Evolutionary conservation across 2,797 vertebrate genomes (phyloP), one percentile per base, ranked within the genome.

Genomic region (Typhlichthys eigenmanni): DNA sequence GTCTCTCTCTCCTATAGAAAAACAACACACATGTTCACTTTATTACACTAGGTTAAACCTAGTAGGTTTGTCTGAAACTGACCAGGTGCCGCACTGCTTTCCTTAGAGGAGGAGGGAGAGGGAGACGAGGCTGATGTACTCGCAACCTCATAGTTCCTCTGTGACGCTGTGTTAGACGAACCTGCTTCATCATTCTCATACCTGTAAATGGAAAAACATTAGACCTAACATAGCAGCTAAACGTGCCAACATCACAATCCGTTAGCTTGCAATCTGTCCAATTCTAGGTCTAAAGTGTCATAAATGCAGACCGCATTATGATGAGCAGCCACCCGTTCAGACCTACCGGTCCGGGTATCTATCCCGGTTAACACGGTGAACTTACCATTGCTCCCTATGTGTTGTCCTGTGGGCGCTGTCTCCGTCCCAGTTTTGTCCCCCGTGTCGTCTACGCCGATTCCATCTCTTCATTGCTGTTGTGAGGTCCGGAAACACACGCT

Each of bases 21-120:
- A 51, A 17, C 16, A 17, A 50, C 13, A 14, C 6, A 50, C 14
- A 17, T 10, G 10, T 9, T 16, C 8, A 51, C 24, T 29, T 29
- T 51, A 8, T 51, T 19, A 17, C 14, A 51, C 2, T 17, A 51
- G 49, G 17, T 17, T 17, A 17, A 17, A 17, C 17, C 2, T 17
- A 51, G 49, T 17, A 17, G 17, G 12, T 48, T 19, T 29, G 9
- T 48, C 1, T 5, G 46, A 38, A 14, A 63, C 89, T 92, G 61
- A 97, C 96, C 96, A 89, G 94, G 95, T 54, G 87, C 94, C 60
- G 80, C 60, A 64, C 81, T 88, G 46, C 29, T 85, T 69, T 72
- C 5, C 0, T 62, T 84, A 29, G 88, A 87, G 0, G 82, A 77
- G 2, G 80, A 67, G 0, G 80, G 63, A 0, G 75, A 34, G 0